Base-by-base conservation (phyloP, 2,888 invertebrate species). In the Exocentrus adspersus region DNA sequence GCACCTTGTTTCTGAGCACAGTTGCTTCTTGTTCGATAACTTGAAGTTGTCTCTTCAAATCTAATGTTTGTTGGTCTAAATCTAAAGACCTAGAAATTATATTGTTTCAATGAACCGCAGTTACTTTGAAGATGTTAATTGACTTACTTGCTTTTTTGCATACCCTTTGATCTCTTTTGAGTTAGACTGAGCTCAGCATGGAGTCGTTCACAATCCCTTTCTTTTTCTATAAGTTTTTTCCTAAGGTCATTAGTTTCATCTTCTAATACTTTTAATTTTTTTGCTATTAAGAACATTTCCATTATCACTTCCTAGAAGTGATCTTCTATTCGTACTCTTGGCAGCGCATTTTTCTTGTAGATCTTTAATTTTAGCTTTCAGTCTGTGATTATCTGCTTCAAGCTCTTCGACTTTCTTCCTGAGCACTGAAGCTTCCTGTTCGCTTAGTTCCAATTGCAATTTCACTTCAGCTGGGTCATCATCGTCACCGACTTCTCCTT, bases 371-470 rank as follows among this genome's bases (percentile, higher is more conserved):
- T 93, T 91, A 72, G 88, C 89, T 78, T 89, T 91, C 10, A 90
- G 82, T 48, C 88, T 87, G 63, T 91, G 89, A 77, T 90, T 92
- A 77, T 94, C 93, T 69, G 87, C 88, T 83, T 95, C 94, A 69
- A 93, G 83, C 73, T 93, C 93, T 80, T 93, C 93, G 61, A 94
- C 90, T 84, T 95, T 95, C 70, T 92, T 87, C 42, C 93, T 87
- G 67, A 95, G 84, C 63, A 94, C 92, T 17, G 90, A 88, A 60
- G 94, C 90, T 85, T 97, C 96, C 85, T 94, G 94, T 82, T 96
- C 95, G 78, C 93, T 92, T 50, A 95, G 86, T 82, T 96, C 96
- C 54, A 97, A 84, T 71, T 95, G 89, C 41, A 96, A 86, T 76
- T 93, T 89, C 62, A 95, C 83, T 81, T 96, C 95, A 16, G 92